phyloP scores from a whole-genome alignment of 1,140 invertebrate species.

The Ostrea denselamellosa region DNA sequence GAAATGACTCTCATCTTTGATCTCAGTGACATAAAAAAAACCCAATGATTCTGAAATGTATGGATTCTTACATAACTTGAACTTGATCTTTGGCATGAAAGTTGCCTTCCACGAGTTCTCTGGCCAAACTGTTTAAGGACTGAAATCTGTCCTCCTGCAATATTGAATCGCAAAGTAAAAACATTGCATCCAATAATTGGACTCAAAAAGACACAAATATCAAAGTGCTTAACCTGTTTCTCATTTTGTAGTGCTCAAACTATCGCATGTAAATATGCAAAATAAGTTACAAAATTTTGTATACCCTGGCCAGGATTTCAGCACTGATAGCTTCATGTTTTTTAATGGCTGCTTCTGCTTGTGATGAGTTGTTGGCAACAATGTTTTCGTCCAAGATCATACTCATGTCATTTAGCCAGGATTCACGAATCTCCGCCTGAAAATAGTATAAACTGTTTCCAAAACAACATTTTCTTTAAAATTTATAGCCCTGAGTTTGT shows the following conservation, averaged over 20 bases:
- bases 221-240: background rate
- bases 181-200: background rate
- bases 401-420: constrained; percentile 98
- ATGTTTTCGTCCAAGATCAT: constrained; percentile 94
- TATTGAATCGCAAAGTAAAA: constrained; percentile 45
- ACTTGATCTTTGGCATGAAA: constrained; percentile 94
- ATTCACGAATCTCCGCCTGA: constrained; percentile 91
- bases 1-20: too few species aligned
- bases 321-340: constrained; percentile 99
- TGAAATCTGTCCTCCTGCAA: constrained; percentile 94
- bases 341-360: constrained; percentile 98
- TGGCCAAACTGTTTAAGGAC: constrained; percentile 93
- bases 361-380: constrained; percentile 89
- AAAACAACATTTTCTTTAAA: too few species aligned
- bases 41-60: too few species aligned
- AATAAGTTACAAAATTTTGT: background rate
- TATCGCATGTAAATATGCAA: background rate
- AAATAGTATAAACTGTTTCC: background rate
- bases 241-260: background rate
- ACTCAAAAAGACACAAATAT: too few species aligned
- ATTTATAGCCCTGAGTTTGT: too few species aligned
- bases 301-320: constrained; percentile 89
- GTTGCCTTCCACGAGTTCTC: constrained; percentile 93
- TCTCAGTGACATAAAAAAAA: too few species aligned
- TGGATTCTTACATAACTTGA: constrained; percentile 72